Percentiles rank a stretch among this genome's conserved stretches.
phyloP scores from a whole-genome alignment of 2,797 vertebrate species.

The Triplophysa yarkandensis region DNA sequence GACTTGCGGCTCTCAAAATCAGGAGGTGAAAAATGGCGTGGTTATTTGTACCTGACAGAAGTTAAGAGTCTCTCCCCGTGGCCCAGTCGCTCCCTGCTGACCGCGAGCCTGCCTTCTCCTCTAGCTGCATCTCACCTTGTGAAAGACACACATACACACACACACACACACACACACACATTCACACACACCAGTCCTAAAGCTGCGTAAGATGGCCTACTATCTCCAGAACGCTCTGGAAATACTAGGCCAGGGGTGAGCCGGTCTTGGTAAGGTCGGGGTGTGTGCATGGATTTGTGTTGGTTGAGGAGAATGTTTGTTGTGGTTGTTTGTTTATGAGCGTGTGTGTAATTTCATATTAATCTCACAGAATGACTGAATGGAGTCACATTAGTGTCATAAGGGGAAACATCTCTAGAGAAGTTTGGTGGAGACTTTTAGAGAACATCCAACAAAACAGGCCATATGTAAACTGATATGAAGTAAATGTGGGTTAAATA shows the following conservation, averaged over 20 bases:
- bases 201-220: slow-evolving; percentile 63
- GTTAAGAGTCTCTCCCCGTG: slow-evolving; percentile 84
- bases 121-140: slow-evolving; percentile 79
- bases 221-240: slow-evolving; percentile 52
- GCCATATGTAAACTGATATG: slow-evolving; percentile 11
- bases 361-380: slow-evolving; percentile 36
- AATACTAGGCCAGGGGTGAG: slow-evolving; percentile 41
- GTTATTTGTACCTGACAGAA: slow-evolving; percentile 87
- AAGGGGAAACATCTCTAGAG: background rate
- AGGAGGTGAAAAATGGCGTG: slow-evolving; percentile 81
- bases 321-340: slow-evolving; percentile 27
- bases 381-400: slow-evolving; percentile 19
- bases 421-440: slow-evolving; percentile 5
- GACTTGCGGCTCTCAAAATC: slow-evolving; percentile 81
- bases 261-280: slow-evolving; percentile 20
- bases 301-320: slow-evolving; percentile 9
- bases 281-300: slow-evolving; percentile 20
- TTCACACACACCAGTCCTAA: slow-evolving; percentile 49
- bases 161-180: too few species aligned
- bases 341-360: slow-evolving; percentile 41
- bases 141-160: slow-evolving; percentile 60
- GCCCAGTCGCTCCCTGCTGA: slow-evolving; percentile 77
- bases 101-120: slow-evolving; percentile 76
- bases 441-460: slow-evolving; percentile 35
- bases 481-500: background rate